A percentile compares a stretch with the other conserved stretches of the same genome.
phyloP scores from a whole-genome alignment of 2,113 vertebrate genomes.

The Vicugna pacos region DNA sequence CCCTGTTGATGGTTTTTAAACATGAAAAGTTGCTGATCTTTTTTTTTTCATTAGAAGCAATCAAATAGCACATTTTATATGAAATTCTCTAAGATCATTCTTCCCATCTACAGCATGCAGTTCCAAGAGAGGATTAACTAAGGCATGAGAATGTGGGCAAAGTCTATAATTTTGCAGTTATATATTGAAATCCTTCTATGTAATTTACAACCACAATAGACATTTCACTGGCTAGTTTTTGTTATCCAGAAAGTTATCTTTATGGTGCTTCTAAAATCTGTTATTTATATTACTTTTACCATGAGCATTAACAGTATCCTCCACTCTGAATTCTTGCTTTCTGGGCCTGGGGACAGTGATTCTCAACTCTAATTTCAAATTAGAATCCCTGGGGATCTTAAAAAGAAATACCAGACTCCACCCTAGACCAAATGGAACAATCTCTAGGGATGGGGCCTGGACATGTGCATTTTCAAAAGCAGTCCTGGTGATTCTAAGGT shows the following conservation, averaged over 20 bases:
- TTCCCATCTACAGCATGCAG: not conserved
- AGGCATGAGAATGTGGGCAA: constrained; percentile 43
- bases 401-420: not conserved
- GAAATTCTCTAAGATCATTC: constrained; percentile 43
- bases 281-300: constrained; percentile 61
- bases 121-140: constrained; percentile 55
- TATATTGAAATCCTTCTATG: constrained; percentile 65
- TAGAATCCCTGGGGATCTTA: constrained; percentile 49
- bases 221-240: constrained; percentile 59
- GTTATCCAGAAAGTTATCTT: constrained; percentile 72
- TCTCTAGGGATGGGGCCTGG: not conserved
- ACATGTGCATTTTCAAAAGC: not conserved
- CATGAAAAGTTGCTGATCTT: not conserved
- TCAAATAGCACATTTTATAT: constrained; percentile 15
- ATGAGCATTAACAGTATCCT: constrained; percentile 49
- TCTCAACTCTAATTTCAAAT: constrained; percentile 31
- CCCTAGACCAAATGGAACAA: not conserved
- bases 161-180: constrained; percentile 74
- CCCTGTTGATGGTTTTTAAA: not conserved
- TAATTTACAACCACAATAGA: constrained; percentile 75
- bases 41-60: not conserved
- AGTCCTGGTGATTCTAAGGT: not conserved
- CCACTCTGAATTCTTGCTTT: constrained; percentile 60
- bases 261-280: constrained; percentile 65
- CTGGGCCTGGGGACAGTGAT: not conserved